phyloP scores from a whole-genome alignment of 2,797 vertebrate species.

The Corythornis leucogaster region DNA sequence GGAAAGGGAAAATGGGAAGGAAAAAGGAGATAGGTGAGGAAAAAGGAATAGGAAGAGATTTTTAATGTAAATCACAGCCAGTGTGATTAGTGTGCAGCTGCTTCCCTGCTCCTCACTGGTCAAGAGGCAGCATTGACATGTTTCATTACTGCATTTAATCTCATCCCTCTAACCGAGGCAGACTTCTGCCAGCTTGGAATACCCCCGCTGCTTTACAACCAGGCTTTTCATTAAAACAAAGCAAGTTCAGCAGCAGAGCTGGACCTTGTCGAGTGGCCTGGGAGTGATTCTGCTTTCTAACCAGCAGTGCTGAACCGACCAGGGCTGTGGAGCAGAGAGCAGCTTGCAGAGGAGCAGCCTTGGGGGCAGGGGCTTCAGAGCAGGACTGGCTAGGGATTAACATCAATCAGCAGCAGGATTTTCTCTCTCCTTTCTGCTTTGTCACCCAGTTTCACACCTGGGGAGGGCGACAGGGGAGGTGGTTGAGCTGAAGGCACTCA shows the following conservation, averaged over 20 bases:
- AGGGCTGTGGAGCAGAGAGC: not conserved
- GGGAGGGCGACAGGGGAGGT: not conserved
- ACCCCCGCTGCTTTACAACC: not conserved
- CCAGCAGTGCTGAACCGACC: not conserved
- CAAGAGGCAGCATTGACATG: not conserved
- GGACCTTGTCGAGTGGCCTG: not conserved
- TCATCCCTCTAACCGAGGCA: not conserved
- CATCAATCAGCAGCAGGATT: not conserved
- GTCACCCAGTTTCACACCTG: not conserved
- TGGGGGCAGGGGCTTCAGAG: accelerated
- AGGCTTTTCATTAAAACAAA: not conserved
- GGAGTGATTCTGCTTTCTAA: accelerated
- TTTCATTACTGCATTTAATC: not conserved
- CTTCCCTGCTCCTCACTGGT: not conserved
- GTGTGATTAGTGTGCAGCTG: not conserved
- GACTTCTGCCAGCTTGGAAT: not conserved
- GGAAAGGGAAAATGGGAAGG: not conserved
- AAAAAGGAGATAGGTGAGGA: too few species aligned
- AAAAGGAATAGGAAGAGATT: too few species aligned
- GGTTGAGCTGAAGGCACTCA: not conserved
- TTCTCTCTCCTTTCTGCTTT: not conserved
- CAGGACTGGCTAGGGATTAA: not conserved
- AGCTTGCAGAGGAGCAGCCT: not conserved
- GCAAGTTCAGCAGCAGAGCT: not conserved
- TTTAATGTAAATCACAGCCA: too few species aligned